Percentiles rank a stretch among this genome's conserved stretches.
These are phyloP conservation scores for Ophion costatus DNA, from an alignment of 2,888 invertebrate species.

Conservation along the genomic window DNA sequence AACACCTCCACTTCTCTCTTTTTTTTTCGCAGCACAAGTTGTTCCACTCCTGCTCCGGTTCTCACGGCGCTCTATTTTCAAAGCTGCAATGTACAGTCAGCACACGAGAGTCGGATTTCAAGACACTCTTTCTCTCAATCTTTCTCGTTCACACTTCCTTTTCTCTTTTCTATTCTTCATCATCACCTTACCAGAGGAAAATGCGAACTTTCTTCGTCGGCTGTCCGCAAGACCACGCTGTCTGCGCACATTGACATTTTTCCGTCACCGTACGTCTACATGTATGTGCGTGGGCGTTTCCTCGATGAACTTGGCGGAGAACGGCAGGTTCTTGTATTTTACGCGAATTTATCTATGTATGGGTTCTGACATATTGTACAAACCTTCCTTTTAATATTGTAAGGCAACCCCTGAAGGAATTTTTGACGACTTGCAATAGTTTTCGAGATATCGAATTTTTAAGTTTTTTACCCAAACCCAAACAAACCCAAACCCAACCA, in stretches of 20 bases:
- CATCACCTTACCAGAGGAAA: slow-evolving; percentile 24
- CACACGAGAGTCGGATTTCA: slow-evolving; percentile 55
- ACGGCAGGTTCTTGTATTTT: too few species aligned
- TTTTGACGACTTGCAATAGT: too few species aligned
- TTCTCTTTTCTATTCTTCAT: slow-evolving; percentile 3
- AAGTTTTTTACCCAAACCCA: too few species aligned
- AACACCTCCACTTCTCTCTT: slow-evolving; percentile 74
- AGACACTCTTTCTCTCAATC: slow-evolving; percentile 44
- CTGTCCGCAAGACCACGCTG: slow-evolving; percentile 22
- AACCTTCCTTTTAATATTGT: too few species aligned
- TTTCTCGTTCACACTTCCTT: not conserved
- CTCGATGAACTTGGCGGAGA: too few species aligned
- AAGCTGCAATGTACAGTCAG: slow-evolving; percentile 58
- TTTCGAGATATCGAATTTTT: too few species aligned
- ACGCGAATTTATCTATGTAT: too few species aligned
- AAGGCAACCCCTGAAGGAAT: too few species aligned
- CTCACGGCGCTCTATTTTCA: slow-evolving; percentile 49
- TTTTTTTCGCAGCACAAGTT: slow-evolving; percentile 60
- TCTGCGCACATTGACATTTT: not conserved
- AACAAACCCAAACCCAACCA: too few species aligned
- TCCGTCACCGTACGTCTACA: not conserved
- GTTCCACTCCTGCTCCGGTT: slow-evolving; percentile 47
- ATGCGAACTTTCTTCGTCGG: slow-evolving; percentile 42
- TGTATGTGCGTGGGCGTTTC: not conserved
- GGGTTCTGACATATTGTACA: too few species aligned